phyloP scores from a whole-genome alignment of 2,113 vertebrate species.

The Ctenodactylus gundi region DNA sequence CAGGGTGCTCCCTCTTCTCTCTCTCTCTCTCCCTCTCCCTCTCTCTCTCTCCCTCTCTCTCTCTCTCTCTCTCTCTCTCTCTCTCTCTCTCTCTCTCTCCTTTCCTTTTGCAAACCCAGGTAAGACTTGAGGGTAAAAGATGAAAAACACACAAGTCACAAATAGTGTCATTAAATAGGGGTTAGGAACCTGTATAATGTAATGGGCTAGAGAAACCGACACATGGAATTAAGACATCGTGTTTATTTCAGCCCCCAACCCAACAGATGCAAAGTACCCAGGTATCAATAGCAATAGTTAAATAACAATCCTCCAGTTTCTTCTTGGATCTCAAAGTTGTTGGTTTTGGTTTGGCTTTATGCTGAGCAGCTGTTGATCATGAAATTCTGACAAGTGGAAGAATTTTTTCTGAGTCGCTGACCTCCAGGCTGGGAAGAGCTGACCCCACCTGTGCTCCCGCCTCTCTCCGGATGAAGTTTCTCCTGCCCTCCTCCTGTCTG shows the following conservation, averaged over 20 bases:
- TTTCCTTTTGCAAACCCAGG: constrained; percentile 53
- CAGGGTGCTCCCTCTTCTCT: not conserved
- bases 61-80: not conserved
- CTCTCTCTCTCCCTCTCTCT: not conserved
- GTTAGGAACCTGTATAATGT: constrained; percentile 42
- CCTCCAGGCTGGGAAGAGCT: not conserved
- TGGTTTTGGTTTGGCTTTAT: not conserved
- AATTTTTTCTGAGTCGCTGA: not conserved
- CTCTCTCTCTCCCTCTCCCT: not conserved
- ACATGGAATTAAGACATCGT: constrained; percentile 65
- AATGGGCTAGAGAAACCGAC: constrained; percentile 45
- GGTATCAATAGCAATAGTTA: constrained; percentile 45
- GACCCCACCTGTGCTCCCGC: not conserved
- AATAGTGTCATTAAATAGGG: constrained; percentile 51
- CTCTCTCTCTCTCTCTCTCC: not conserved
- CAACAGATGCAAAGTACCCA: constrained; percentile 43
- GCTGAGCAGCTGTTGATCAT: not conserved
- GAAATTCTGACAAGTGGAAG: not conserved
- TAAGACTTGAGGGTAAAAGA: constrained; percentile 45
- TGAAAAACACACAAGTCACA: constrained; percentile 35
- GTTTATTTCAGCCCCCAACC: constrained; percentile 46
- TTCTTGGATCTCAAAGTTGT: not conserved
- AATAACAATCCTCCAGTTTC: constrained; percentile 46
- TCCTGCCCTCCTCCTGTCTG: not conserved
- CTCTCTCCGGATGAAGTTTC: not conserved